phyloP scores from a whole-genome alignment of 1,140 invertebrate species.

The Bombus confusus region DNA sequence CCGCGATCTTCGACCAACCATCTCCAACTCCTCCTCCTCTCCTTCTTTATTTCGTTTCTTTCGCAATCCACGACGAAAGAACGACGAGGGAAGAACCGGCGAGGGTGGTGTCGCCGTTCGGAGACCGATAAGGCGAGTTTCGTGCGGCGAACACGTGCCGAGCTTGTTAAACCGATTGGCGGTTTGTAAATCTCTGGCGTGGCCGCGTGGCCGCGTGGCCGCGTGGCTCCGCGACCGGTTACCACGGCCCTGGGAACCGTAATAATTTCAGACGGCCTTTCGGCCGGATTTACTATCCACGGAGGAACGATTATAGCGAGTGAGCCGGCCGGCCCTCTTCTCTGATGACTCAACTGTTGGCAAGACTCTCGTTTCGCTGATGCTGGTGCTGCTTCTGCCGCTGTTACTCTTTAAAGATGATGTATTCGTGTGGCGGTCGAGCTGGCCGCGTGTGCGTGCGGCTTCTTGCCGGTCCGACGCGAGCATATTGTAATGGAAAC shows the following conservation, averaged over 20 bases:
- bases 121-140: no score
- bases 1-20: no score
- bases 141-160: no score
- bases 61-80: no score
- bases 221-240: neutral
- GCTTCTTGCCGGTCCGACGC: neutral
- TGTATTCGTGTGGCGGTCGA: constrained; percentile 16
- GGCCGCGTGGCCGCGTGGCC: neutral
- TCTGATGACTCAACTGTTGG: constrained; percentile 56
- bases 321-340: constrained; percentile 28
- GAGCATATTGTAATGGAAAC: constrained; percentile 17
- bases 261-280: constrained; percentile 55
- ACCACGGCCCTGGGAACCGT: constrained; percentile 29
- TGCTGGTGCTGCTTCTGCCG: neutral
- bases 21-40: neutral
- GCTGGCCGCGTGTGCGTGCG: neutral
- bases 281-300: constrained; percentile 51
- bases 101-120: no score
- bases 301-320: constrained; percentile 52
- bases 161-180: constrained; percentile 34
- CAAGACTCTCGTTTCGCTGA: constrained; percentile 31
- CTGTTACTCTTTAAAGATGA: constrained; percentile 48
- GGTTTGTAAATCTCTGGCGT: constrained; percentile 27
- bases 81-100: no score
- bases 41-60: no score